Conservation (phyloP, 2,113 vertebrate genomes). For the Gopherus flavomarginatus region DNA sequence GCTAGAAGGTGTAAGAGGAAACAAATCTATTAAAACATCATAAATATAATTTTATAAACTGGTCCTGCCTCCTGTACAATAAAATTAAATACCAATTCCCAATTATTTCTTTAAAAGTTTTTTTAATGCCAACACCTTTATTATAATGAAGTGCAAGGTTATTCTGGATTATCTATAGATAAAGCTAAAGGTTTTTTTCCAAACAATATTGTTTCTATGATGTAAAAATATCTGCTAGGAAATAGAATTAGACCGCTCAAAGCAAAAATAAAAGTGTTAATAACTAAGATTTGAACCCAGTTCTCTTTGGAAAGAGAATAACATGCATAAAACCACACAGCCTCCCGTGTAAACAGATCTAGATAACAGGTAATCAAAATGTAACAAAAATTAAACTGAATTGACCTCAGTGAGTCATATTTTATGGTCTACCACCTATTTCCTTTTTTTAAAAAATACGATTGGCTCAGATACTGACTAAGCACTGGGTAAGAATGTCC, state of each 20-base stretch:
- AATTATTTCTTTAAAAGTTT: neutral
- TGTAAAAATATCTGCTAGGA: neutral
- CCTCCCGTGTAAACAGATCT: neutral
- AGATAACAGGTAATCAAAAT: neutral
- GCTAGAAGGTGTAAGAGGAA: neutral
- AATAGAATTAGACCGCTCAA: neutral
- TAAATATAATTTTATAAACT: neutral
- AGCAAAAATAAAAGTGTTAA: neutral
- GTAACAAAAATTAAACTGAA: neutral
- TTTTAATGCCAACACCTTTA: neutral
- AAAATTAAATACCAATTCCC: neutral
- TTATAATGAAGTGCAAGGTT: neutral
- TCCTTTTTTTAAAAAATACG: neutral
- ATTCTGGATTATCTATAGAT: neutral
- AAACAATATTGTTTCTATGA: neutral
- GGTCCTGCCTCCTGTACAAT: neutral
- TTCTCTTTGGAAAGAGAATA: neutral
- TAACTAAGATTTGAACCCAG: neutral
- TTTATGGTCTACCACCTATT: neutral
- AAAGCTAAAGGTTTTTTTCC: neutral
- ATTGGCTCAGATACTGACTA: neutral
- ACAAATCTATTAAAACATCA: constrained; percentile 16
- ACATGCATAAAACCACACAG: neutral
- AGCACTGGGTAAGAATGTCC: neutral
- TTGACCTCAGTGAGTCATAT: neutral